Percentiles rank a stretch among this genome's conserved stretches.
Evolutionary conservation across 2,797 vertebrate genomes (phyloP).

Genomic region (Rhodeus uyekii): DNA sequence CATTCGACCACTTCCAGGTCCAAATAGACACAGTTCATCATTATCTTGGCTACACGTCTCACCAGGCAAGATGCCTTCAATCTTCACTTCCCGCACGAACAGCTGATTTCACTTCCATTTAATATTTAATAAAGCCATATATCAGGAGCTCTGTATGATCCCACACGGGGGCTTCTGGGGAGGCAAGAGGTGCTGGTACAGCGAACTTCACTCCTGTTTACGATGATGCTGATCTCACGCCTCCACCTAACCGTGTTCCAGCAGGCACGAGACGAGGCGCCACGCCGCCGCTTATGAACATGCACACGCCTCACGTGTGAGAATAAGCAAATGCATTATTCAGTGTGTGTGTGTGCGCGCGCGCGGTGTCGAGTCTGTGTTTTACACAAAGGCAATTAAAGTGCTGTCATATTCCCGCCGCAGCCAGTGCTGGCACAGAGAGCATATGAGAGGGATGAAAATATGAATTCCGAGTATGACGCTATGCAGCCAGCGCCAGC

Average conservation of each 20-base stretch:
- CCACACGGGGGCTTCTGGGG: background rate
- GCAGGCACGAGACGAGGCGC: background rate
- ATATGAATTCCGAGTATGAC: constrained; percentile 57
- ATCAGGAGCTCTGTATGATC: background rate
- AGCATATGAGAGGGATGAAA: constrained; percentile 48
- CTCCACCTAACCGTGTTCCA: background rate
- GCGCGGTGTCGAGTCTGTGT: constrained; percentile 66
- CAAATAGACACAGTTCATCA: background rate
- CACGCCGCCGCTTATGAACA: background rate
- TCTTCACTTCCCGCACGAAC: constrained; percentile 12
- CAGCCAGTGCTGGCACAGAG: constrained; percentile 50
- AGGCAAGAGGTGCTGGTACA: background rate
- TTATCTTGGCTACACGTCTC: constrained; percentile 10
- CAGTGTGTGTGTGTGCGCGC: constrained; percentile 51
- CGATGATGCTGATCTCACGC: background rate
- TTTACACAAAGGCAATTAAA: constrained; percentile 77
- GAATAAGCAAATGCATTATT: background rate
- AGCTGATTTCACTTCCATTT: constrained; percentile 38
- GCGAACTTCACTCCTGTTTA: background rate
- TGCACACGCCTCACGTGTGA: background rate
- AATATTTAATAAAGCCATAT: constrained; percentile 40
- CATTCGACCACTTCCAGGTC: background rate
- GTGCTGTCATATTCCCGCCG: constrained; percentile 66
- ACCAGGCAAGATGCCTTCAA: constrained; percentile 13
- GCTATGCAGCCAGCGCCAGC: constrained; percentile 52